Conservation (phyloP, 2,888 invertebrate species). For the Volucella bombylans region DNA sequence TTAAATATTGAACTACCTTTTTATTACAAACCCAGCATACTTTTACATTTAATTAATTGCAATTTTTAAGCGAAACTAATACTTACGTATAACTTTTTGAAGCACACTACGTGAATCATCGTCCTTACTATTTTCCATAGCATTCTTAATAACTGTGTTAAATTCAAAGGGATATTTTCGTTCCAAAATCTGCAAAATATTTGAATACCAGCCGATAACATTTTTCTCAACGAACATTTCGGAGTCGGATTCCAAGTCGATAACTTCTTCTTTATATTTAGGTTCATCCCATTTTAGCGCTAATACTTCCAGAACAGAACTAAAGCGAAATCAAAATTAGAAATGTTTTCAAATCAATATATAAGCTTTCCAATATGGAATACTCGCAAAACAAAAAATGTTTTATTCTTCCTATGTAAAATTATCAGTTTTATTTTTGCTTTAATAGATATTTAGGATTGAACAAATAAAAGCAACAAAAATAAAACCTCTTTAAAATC, state of each 20-base stretch:
- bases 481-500: too few species aligned
- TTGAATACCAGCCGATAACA: conserved; percentile 84
- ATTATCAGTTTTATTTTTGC: not conserved
- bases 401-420: too few species aligned
- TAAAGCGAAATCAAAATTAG: conserved; percentile 77
- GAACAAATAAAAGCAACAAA: too few species aligned
- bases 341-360: not conserved
- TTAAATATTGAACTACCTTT: too few species aligned
- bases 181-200: conserved; percentile 86
- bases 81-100: conserved; percentile 42
- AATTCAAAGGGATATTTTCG: conserved; percentile 88
- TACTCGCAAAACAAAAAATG: too few species aligned
- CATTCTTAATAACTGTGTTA: conserved; percentile 86
- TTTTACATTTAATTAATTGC: not conserved
- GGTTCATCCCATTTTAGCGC: conserved; percentile 70
- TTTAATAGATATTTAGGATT: not conserved
- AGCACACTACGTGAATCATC: conserved; percentile 27
- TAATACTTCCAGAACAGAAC: conserved; percentile 83
- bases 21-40: too few species aligned
- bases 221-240: conserved; percentile 73
- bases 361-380: too few species aligned
- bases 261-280: conserved; percentile 75
- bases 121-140: conserved; percentile 82
- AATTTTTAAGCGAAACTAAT: not conserved
- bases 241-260: conserved; percentile 80